Evolutionary conservation across 2,797 vertebrate species (phyloP).

Genomic region (Gephyroberyx darwinii): DNA sequence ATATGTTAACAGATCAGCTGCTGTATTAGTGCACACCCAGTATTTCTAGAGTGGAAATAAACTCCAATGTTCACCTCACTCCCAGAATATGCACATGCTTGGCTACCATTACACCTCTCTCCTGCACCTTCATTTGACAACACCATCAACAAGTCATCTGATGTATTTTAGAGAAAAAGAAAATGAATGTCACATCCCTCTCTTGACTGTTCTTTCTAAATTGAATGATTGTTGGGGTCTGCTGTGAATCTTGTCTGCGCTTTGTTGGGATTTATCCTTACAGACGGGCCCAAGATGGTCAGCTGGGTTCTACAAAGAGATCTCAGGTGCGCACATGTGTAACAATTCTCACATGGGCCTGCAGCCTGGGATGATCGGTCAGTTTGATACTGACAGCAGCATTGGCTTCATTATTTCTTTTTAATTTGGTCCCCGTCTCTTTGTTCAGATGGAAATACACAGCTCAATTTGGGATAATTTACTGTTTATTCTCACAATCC

Average conservation of each 20-base stretch:
- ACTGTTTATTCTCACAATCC: constrained; percentile 76
- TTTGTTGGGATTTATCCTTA: constrained; percentile 41
- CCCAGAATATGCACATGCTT: constrained; percentile 80
- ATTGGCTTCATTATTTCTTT: constrained; percentile 33
- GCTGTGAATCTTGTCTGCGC: constrained; percentile 65
- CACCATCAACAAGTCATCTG: constrained; percentile 74
- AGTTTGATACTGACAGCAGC: constrained; percentile 56
- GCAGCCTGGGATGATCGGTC: constrained; percentile 62
- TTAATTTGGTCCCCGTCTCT: constrained; percentile 44
- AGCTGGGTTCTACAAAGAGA: constrained; percentile 57
- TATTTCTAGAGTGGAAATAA: constrained; percentile 89
- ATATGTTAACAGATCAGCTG: constrained; percentile 89
- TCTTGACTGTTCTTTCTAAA: constrained; percentile 86
- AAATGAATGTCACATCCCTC: constrained; percentile 89
- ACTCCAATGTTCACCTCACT: constrained; percentile 81
- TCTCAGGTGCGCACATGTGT: constrained; percentile 65
- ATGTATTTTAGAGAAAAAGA: constrained; percentile 83
- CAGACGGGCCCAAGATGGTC: constrained; percentile 48
- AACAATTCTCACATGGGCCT: constrained; percentile 59
- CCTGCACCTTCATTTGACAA: constrained; percentile 66
- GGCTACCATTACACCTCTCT: constrained; percentile 62
- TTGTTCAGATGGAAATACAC: constrained; percentile 69
- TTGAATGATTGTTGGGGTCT: constrained; percentile 68
- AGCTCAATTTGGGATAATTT: constrained; percentile 63
- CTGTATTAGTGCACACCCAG: constrained; percentile 91